Evolutionary conservation across 2,888 invertebrate genomes (phyloP).

Genomic region (Drosophila histrio): DNA sequence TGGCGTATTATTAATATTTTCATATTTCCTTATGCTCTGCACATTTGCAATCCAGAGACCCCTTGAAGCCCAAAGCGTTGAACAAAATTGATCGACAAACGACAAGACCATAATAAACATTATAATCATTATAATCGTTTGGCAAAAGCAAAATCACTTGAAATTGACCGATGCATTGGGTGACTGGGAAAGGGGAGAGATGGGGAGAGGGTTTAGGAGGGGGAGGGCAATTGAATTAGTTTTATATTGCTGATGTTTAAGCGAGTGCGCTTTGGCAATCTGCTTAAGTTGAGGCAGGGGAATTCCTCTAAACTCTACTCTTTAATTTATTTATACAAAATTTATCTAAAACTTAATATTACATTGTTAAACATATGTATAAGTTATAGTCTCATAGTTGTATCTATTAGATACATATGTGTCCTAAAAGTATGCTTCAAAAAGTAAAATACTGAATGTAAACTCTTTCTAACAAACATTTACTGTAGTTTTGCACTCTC

Average conservation of each 20-base stretch:
- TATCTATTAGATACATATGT: not conserved
- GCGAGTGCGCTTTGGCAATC: not conserved
- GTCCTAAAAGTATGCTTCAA: conserved; percentile 48
- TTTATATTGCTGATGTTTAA: not conserved
- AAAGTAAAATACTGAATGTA: not conserved
- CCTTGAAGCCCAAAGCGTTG: conserved; percentile 7
- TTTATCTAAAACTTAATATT: too few species aligned
- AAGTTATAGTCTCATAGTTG: too few species aligned
- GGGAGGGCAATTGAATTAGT: not conserved
- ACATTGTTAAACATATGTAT: not conserved
- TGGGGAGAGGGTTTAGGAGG: not conserved
- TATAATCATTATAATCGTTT: conserved; percentile 45
- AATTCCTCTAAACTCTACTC: too few species aligned
- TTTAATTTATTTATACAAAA: too few species aligned
- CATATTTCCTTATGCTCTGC: conserved; percentile 6
- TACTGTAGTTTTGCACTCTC: too few species aligned
- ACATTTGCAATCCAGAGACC: conserved; percentile 5
- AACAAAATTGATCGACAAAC: conserved; percentile 32
- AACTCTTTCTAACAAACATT: not conserved
- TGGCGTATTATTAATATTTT: conserved; percentile 62
- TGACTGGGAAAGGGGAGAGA: not conserved
- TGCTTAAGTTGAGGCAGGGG: not conserved
- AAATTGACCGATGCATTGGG: conserved; percentile 14
- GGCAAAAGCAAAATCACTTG: conserved; percentile 28
- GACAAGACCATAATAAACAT: conserved; percentile 19